Base-by-base conservation (phyloP, 2,888 invertebrate species). In the Sesia bembeciformis region DNA sequence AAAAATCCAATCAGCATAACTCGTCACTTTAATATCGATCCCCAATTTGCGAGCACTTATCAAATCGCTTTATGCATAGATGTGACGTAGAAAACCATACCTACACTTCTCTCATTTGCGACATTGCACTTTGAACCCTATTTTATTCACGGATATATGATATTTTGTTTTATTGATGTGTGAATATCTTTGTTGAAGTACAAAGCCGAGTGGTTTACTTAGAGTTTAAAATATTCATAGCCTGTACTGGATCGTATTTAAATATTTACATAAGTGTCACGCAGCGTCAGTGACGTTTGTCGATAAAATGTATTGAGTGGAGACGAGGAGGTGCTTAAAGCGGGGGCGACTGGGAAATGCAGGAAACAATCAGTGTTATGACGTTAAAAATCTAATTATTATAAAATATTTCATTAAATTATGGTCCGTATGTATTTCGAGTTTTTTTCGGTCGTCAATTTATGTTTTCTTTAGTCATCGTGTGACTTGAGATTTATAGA, bases 181-280 rank as follows among this genome's bases (percentile, higher is more conserved):
- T 72, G 71, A 67, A 71, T 75, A 75, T 77, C 75, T 70, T 80
- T 75, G 78, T 68, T 67, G 68, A 68, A 77, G 72, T 72, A 78
- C 78, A 77, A 81, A 82, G 79, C 77, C 72, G 78, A 84, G 84
- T 80, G 86, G 83, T 87, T 87, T 87, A 83, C 87, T 86, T 84
- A 76, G 81, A 84, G 77, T 85, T 90, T 90, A 90, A 90, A 88
- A 90, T 90, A 90, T 90, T 90, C 90, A 90, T 90, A 90, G 90
- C 86, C 86, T 89, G 90, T 87, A 88, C 89, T 86, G 83, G 85
- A 90, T 90, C 89, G 90, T 90, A 90, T 90, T 90, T 90, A 90
- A 90, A 90, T 90, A 90, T 90, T 90, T 90, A 88, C 90, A 90
- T 90, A 90, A 90, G 89, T 89, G 87, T 89, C 89, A 89, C 86